phyloP scores from a whole-genome alignment of 2,888 invertebrate genomes.

The Rhamnusium bicolor region DNA sequence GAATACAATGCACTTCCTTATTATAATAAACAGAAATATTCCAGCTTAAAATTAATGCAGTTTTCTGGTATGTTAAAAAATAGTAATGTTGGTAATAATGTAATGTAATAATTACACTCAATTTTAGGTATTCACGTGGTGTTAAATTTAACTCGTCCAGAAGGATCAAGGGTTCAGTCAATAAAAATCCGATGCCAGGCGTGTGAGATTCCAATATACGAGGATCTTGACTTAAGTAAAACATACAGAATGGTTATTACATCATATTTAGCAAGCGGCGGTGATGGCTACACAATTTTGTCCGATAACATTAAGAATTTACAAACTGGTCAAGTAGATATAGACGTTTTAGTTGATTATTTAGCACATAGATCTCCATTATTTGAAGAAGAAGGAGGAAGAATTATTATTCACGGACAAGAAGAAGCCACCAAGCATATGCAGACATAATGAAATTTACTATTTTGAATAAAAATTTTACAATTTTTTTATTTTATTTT shows the following conservation, averaged over 20 bases:
- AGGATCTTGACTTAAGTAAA: constrained; percentile 73
- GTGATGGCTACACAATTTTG: constrained; percentile 77
- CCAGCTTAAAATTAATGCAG: constrained; percentile 74
- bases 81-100: too few species aligned
- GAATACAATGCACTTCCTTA: constrained; percentile 73
- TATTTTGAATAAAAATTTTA: too few species aligned
- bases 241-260: constrained; percentile 78
- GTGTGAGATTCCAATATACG: constrained; percentile 78
- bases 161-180: constrained; percentile 75
- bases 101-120: background rate
- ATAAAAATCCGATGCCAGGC: constrained; percentile 75
- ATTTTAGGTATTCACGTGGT: constrained; percentile 74
- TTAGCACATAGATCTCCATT: constrained; percentile 72
- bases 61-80: constrained; percentile 72
- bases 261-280: constrained; percentile 78
- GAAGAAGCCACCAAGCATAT: too few species aligned
- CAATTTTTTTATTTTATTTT: too few species aligned
- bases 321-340: constrained; percentile 72
- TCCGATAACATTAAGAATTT: constrained; percentile 72
- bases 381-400: constrained; percentile 73
- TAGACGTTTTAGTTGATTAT: constrained; percentile 73
- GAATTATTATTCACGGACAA: constrained; percentile 65
- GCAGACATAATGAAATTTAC: too few species aligned
- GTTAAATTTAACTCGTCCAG: constrained; percentile 76
- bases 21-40: constrained; percentile 57